A percentile compares a stretch with the other conserved stretches of the same genome.
Conservation (phyloP, 2,797 vertebrate genomes). For the Serranus cabrilla region DNA sequence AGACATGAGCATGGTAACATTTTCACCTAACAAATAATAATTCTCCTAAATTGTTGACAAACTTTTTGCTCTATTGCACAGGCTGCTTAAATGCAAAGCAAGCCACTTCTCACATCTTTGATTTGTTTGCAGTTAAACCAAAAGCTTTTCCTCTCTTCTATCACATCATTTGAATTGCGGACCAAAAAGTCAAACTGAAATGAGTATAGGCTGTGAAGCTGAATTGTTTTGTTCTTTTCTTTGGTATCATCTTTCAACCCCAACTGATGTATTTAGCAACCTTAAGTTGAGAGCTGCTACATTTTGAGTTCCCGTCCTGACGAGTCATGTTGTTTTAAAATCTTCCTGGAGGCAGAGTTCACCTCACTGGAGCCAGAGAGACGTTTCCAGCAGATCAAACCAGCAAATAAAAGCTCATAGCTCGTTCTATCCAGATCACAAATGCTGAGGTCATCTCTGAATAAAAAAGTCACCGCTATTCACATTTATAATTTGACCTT, state of each 20-base stretch:
- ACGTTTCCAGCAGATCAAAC: constrained; percentile 22
- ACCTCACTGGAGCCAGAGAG: constrained; percentile 7
- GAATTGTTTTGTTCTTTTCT: constrained; percentile 3
- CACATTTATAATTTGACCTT: constrained; percentile 32
- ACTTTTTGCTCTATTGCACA: not conserved
- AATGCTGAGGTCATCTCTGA: constrained; percentile 51
- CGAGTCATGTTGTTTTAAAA: not conserved
- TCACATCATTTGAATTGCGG: not conserved
- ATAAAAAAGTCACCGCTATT: constrained; percentile 45
- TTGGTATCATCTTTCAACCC: not conserved
- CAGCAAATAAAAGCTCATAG: constrained; percentile 21
- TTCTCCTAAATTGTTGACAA: not conserved
- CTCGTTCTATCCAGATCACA: constrained; percentile 56
- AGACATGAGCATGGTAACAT: not conserved
- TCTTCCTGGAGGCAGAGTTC: constrained; percentile 23
- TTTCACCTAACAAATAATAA: constrained; percentile 2
- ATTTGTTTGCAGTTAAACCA: not conserved
- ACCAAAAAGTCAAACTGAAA: not conserved
- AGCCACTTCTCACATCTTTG: not conserved
- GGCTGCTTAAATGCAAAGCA: not conserved
- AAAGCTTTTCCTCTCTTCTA: not conserved
- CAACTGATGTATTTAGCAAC: not conserved
- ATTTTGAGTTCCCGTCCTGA: not conserved
- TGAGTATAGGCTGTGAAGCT: not conserved
- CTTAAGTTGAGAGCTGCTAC: not conserved